phyloP scores from a whole-genome alignment of 53 echinoderm and acorn worm genomes.

The Arbacia lixula region DNA sequence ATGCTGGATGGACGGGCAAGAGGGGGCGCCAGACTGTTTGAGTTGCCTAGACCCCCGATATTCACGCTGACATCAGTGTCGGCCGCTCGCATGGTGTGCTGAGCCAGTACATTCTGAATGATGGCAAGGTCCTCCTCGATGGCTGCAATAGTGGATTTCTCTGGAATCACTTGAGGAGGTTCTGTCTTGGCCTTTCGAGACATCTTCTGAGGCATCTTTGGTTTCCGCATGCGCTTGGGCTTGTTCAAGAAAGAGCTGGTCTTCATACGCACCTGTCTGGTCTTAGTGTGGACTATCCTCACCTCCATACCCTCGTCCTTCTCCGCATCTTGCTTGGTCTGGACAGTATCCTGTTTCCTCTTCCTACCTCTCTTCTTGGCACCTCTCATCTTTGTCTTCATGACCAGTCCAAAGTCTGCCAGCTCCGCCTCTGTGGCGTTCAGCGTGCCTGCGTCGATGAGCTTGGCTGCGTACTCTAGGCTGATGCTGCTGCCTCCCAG shows the following conservation, averaged over 20 bases:
- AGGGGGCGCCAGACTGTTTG: conserved; percentile 1
- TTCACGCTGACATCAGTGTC: conserved; percentile 2
- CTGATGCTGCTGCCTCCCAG: conserved; percentile 8
- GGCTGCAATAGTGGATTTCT: conserved; percentile 27
- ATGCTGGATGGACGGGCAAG: conserved; percentile 11
- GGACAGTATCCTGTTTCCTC: conserved; percentile 6
- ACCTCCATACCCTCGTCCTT: conserved; percentile 48
- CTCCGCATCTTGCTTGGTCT: conserved; percentile 32
- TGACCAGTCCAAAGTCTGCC: background rate
- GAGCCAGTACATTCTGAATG: conserved; percentile 42
- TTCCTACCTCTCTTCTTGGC: conserved; percentile 28
- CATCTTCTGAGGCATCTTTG: background rate
- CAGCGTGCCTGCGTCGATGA: background rate
- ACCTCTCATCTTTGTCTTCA: background rate
- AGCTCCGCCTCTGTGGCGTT: background rate
- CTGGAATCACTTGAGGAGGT: no score
- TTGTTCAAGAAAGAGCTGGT: conserved; percentile 73
- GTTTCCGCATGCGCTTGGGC: conserved; percentile 36
- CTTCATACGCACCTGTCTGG: conserved; percentile 80
- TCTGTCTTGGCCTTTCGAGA: background rate
- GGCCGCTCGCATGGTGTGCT: background rate
- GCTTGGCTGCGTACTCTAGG: conserved; percentile 6
- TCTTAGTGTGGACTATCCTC: conserved; percentile 76
- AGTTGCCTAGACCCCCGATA: background rate
- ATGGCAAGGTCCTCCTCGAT: conserved; percentile 49